Base-by-base conservation (phyloP, 2,888 invertebrate genomes). In the Galeruca laticollis region DNA sequence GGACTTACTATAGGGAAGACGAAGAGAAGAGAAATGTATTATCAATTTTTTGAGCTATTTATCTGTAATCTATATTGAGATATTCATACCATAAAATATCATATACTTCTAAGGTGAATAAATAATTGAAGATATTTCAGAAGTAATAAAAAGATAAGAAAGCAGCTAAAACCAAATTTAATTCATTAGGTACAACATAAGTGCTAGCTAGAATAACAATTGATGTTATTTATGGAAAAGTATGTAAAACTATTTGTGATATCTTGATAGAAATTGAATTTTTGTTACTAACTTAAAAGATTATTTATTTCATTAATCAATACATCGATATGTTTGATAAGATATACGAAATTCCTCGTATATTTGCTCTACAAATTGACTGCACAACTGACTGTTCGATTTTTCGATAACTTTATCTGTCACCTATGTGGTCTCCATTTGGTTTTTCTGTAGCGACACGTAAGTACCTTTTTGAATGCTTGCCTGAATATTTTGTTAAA, bases 401-500 rank as follows among this genome's bases (percentile, higher is more conserved):
- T 70, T 20, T 66, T 71, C 37, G 75, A 75, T 40, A 78, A 72
- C 67, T 80, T 78, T 69, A 79, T 77, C 71, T 82, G 85, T 85
- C 85, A 86, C 82, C 89, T 88, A 73, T 87, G 86, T 37, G 89
- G 89, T 56, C 88, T 84, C 90, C 90, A 90, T 18, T 87, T 83
- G 21, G 88, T 84, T 47, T 76, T 74, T 57, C 85, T 85, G 73
- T 89, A 89, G 74, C 89, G 88, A 83, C 96, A 96, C 68, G 92
- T 85, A 68, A 96, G 85, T 10, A 96, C 94, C 84, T 93, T 94
- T 82, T 95, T 94, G 84, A 96, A 96, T 0, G 96, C 95, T 82
- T 95, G 93, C 51, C 97, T 89, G 86, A 97, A 97, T 69, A 95
- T 94, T 83, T 96, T 95, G 86, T 97, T 97, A 86, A 97, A 97